These are phyloP conservation scores for Stigmatopora nigra DNA, from an alignment of 2,113 vertebrate genomes.

Conservation along the genomic window DNA sequence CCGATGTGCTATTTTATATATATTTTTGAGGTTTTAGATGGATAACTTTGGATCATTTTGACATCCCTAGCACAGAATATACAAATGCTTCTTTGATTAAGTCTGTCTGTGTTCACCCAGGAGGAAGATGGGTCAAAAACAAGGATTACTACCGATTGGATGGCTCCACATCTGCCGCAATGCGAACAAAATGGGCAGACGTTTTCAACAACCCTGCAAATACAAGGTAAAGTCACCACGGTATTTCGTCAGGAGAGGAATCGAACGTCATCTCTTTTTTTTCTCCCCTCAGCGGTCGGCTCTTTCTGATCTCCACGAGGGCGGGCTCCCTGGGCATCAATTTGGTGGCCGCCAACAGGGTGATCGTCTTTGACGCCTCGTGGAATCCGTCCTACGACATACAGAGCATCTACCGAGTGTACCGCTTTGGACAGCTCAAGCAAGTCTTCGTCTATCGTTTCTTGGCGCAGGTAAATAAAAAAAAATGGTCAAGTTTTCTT, in stretches of 20 bases:
- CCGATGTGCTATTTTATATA: too few relatives aligned
- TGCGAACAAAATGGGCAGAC: slow-evolving; percentile 88
- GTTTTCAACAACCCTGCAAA: slow-evolving; percentile 83
- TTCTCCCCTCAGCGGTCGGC: slow-evolving; percentile 72
- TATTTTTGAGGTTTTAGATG: too few relatives aligned
- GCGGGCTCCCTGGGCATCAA: slow-evolving; percentile 96
- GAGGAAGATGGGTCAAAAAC: slow-evolving; percentile 84
- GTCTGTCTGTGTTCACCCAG: slow-evolving; percentile 46
- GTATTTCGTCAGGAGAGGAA: not conserved
- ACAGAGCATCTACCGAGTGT: slow-evolving; percentile 97
- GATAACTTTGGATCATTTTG: too few relatives aligned
- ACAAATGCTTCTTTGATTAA: not conserved
- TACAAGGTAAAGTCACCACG: slow-evolving; percentile 68
- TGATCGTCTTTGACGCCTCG: slow-evolving; percentile 94
- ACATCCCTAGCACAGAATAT: too few relatives aligned
- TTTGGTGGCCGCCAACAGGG: slow-evolving; percentile 89
- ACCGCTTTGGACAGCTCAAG: slow-evolving; percentile 91
- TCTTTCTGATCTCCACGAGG: slow-evolving; percentile 96
- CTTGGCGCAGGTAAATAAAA: slow-evolving; percentile 82
- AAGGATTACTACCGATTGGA: slow-evolving; percentile 94
- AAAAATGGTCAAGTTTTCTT: too few relatives aligned
- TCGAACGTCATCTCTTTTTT: not conserved
- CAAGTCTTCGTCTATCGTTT: slow-evolving; percentile 92
- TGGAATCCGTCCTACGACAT: slow-evolving; percentile 97
- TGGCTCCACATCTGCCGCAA: slow-evolving; percentile 76